Base-by-base conservation (phyloP, 2,113 vertebrate genomes). In the Spilogale gracilis region DNA sequence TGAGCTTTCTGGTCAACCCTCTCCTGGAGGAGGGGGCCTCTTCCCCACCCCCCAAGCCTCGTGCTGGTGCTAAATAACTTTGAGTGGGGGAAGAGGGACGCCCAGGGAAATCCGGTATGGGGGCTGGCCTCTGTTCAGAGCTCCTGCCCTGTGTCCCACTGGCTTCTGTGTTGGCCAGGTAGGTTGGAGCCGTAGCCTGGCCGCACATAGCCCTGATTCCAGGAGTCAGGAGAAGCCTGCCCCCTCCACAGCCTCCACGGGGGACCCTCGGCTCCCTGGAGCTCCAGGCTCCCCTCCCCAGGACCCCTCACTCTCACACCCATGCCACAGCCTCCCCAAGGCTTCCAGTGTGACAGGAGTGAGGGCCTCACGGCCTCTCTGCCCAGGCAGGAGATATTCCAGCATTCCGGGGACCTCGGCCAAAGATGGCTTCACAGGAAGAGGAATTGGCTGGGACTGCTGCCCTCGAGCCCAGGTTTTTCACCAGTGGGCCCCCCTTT, bases 401-500 rank as follows among this genome's bases (percentile, higher is more conserved):
- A 91, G 97, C 89, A 91, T 95, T 83, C 85, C 94, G 96, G 97
- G 96, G 94, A 84, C 74, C 86, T 71, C 30, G 91, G 96, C 96
- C 96, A 89, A 93, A 97, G 94, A 78, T 92, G 97, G 94, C 96
- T 89, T 94, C 63, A 80, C 13, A 27, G 89, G 96, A 92, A 90
- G 96, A 92, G 94, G 96, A 80, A 91, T 71, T 95, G 91, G 97
- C 56, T 58, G 9, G 45, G 38, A 45, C 25, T 11, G 23, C 54
- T 89, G 56, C 8, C 17, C 38, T 4, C 48, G 81, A 60, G 50
- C 13, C 60, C 71, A 50, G 71, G 18, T 48, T 30, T 58, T 21
- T 80, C 61, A 38, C 38, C n/a, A 27, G 48, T 74, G 45, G 61
- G 20, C 20, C 25, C 52, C 32, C 11, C 2, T 67, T 76, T 13